Conservation (phyloP, 2,797 vertebrate genomes). For the Melanotaenia nigrans region DNA sequence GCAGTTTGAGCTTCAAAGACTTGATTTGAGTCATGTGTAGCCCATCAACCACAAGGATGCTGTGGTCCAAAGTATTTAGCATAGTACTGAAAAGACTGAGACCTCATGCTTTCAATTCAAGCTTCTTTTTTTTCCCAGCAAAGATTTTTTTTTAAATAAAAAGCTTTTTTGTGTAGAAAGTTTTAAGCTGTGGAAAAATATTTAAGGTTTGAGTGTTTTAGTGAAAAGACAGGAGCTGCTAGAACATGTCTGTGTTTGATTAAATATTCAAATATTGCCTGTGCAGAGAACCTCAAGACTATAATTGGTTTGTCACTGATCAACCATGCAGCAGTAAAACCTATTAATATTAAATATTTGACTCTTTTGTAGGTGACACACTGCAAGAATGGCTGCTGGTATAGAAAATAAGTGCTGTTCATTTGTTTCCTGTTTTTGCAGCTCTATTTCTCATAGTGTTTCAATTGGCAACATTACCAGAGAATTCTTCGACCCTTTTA, state of each 20-base stretch:
- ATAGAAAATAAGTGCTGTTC: neutral
- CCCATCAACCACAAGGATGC: slow-evolving; percentile 51
- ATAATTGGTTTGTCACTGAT: slow-evolving; percentile 13
- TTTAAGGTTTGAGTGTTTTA: slow-evolving; percentile 5
- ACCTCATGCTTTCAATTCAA: slow-evolving; percentile 57
- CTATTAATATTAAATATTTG: slow-evolving; percentile 10
- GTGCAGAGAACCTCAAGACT: slow-evolving; percentile 25
- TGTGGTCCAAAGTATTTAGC: slow-evolving; percentile 30
- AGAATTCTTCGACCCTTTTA: neutral
- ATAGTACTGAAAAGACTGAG: slow-evolving; percentile 44
- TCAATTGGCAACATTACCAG: slow-evolving; percentile 45
- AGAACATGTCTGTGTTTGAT: slow-evolving; percentile 34
- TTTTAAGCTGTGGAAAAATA: slow-evolving; percentile 1
- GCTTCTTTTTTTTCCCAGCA: neutral
- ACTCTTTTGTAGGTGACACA: too few species aligned
- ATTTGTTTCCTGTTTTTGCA: slow-evolving; percentile 33
- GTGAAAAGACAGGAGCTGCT: slow-evolving; percentile 13
- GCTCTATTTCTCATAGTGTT: slow-evolving; percentile 28
- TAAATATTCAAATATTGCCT: slow-evolving; percentile 48
- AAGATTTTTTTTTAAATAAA: neutral
- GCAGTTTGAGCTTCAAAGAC: slow-evolving; percentile 55
- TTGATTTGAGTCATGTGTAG: slow-evolving; percentile 70
- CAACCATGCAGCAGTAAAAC: slow-evolving; percentile 5
- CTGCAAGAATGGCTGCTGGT: neutral
- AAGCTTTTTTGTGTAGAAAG: neutral